A percentile compares a stretch with the other conserved stretches of the same genome.
phyloP scores from a whole-genome alignment of 1,140 invertebrate species.

The Drosophila lini region DNA sequence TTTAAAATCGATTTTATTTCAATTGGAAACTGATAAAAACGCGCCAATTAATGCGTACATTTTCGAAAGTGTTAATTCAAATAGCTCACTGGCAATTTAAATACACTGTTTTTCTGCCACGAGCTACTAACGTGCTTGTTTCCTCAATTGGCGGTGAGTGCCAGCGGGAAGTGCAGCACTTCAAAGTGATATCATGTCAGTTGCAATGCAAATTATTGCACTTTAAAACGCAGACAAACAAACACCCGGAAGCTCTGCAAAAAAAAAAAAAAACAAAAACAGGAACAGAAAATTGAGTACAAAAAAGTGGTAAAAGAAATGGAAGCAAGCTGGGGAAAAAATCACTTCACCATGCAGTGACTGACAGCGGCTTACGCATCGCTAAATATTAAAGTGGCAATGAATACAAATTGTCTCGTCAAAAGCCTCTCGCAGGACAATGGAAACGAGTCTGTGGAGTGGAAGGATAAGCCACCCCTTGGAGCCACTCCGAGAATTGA shows the following conservation, averaged over 20 bases:
- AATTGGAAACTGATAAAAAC: constrained; percentile 13
- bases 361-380: constrained; percentile 48
- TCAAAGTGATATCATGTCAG: constrained; percentile 49
- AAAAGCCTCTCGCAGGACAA: constrained; percentile 47
- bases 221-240: constrained; percentile 43
- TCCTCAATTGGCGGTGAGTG: constrained; percentile 37
- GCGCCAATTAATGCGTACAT: constrained; percentile 18
- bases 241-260: neutral
- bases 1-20: constrained; percentile 10
- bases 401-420: constrained; percentile 66
- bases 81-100: constrained; percentile 17
- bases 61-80: constrained; percentile 41
- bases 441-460: constrained; percentile 12
- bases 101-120: constrained; percentile 18
- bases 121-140: constrained; percentile 29
- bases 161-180: constrained; percentile 24
- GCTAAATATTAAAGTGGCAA: constrained; percentile 69
- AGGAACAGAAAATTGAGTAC: neutral
- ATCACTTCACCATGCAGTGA: constrained; percentile 30
- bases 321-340: neutral
- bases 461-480: neutral
- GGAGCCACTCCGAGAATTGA: constrained; percentile 24
- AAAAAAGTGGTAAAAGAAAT: constrained; percentile 10
- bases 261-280: constrained; percentile 1
- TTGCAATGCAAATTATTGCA: constrained; percentile 59